Evolutionary conservation across 2,888 invertebrate genomes (phyloP), one percentile per base, ranked within the genome.

Genomic region (Trypoxylon attenuatum): DNA sequence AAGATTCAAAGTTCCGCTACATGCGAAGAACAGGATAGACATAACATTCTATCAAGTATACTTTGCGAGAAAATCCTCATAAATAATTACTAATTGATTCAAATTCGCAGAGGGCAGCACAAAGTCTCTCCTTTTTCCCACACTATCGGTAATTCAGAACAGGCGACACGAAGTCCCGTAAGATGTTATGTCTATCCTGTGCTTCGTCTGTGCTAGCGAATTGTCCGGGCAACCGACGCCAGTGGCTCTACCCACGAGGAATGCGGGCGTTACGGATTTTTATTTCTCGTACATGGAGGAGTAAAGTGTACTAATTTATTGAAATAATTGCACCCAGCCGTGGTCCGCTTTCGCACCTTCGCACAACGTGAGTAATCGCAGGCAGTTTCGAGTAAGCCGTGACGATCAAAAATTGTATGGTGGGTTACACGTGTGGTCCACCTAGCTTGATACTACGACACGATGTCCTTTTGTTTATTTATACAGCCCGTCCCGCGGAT

Each of bases 301-400:
- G 83, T 80, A 78, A 81, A 84, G 82, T 81, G 83, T 81, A 83
- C 81, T 79, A 80, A 83, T 83, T 83, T 82, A 81, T 83, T 77
- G 79, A 81, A 84, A 84, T 83, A 83, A 83, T 84, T 77, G 79
- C 77, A 78, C 77, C 76, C 79, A 76, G 76, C 74, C 68, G 33
- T 33, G 33, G 52, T 68, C 70, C 47, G 53, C 64, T 71, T 74
- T 72, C 70, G 71, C 73, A 76, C 67, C 78, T 75, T 72, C 76
- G 60, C 71, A 80, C 71, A 71, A 71, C 71, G 84, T 83, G 82
- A 83, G 82, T 84, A 83, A 76, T 67, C 33, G 46, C 46, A 58
- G 33, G 33, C n/a, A 10, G 33, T 33, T 10, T 13, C 33, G 33
- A 33, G 33, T 50, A 23, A 50, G 19, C 8, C 59, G 59, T 42